Base-by-base conservation (phyloP, 2,888 invertebrate genomes). In the Rotaria sp. region DNA sequence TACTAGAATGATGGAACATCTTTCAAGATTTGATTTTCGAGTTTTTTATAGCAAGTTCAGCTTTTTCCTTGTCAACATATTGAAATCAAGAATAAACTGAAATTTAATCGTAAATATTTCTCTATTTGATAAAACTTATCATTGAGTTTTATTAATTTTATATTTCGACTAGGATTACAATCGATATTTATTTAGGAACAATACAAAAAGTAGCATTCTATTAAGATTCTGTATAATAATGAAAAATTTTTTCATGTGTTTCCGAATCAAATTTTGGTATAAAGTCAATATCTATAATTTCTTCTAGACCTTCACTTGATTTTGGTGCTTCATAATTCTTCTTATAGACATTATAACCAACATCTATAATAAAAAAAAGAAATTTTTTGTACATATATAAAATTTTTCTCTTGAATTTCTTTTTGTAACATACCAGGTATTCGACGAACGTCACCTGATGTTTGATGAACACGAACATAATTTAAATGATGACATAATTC, bases 321-420 rank as follows among this genome's bases (percentile, higher is more conserved):
- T 88, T 88, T 13, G 90, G 90, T 2, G 88, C 88, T 86, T 89
- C 88, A 88, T 88, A 89, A 86, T 89, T 89, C 85, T 90, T 90
- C 87, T 90, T 90, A 88, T 88, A 90, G 48, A 90, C 89, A 87
- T 90, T 89, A 87, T 89, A 90, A 0, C 89, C 90, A 0, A 90
- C 90, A 88, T 90, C 90, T 80, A 15, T 1, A 59, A 59, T 30
- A 15, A 30, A 10, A 15, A 30, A 59, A 4, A 59, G 5, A 50
- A 50, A 50, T 15, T 3, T 50, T 3, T 50, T 13, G 15, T 50
- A 15, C 3, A 50, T 45, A 45, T 8, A 45, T 3, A 45, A 45
- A 45, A 13, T 50, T 18, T 50, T 50, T 50, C 50, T 18, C 50
- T 18, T 15, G 50, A 15, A 5, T 24, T 24, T 21, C 24, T 24